Evolutionary conservation across 2,888 invertebrate species (phyloP).

Genomic region (Oscheius sp.): DNA sequence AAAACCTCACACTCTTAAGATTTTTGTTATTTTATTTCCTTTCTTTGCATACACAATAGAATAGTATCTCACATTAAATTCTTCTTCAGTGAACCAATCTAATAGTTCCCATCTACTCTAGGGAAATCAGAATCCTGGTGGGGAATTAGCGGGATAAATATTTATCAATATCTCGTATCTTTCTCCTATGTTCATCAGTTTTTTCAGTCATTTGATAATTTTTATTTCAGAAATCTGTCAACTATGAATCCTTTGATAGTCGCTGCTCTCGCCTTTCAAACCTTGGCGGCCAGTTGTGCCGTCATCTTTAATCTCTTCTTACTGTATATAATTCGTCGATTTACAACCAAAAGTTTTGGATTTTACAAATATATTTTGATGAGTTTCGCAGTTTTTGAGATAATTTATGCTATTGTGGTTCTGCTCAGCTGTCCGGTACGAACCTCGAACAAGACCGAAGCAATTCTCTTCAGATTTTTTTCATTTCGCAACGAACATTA

Average conservation of each 20-base stretch:
- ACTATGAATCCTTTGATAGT: slow-evolving; percentile 3
- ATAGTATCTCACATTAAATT: no score
- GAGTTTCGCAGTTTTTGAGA: slow-evolving; percentile 18
- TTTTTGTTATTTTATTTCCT: no score
- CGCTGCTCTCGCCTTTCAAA: neutral
- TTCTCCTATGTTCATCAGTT: no score
- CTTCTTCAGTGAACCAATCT: no score
- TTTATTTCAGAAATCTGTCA: no score
- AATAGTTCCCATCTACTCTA: no score
- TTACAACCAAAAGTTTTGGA: slow-evolving; percentile 8
- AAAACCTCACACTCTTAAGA: no score
- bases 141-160: no score
- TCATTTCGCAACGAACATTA: slow-evolving; percentile 4
- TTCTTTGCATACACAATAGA: no score
- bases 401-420: slow-evolving; percentile 1
- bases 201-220: no score
- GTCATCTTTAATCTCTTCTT: slow-evolving; percentile 2
- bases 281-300: neutral
- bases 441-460: neutral
- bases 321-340: neutral
- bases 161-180: no score
- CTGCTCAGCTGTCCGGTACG: neutral
- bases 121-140: no score
- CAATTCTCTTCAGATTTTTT: neutral
- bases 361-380: slow-evolving; percentile 19